phyloP scores from a whole-genome alignment of 2,797 vertebrate species.

The Phoxinus dragarum region DNA sequence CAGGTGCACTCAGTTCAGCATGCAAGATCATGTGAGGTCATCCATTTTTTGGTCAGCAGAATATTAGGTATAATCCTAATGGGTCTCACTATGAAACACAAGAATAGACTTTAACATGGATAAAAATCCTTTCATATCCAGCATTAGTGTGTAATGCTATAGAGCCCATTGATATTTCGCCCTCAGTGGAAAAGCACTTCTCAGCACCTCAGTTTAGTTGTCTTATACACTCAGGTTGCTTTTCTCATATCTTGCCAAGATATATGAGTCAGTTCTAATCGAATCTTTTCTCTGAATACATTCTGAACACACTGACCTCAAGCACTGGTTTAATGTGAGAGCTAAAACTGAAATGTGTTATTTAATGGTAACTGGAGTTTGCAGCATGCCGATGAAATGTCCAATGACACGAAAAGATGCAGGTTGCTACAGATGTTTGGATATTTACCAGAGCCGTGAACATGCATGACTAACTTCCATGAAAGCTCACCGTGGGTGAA shows the following conservation, averaged over 20 bases:
- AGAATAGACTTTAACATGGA: slow-evolving; percentile 16
- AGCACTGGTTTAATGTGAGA: background rate
- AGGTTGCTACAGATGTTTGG: slow-evolving; percentile 9
- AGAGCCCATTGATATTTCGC: slow-evolving; percentile 25
- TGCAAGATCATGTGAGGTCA: slow-evolving; percentile 13
- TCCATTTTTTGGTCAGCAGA: background rate
- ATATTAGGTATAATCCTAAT: slow-evolving; percentile 12
- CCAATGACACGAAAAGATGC: slow-evolving; percentile 16
- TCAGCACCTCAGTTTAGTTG: slow-evolving; percentile 7
- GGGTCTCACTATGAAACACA: slow-evolving; percentile 26
- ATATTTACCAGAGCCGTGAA: slow-evolving; percentile 25
- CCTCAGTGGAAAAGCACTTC: slow-evolving; percentile 47
- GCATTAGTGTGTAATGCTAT: slow-evolving; percentile 26
- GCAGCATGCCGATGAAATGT: slow-evolving; percentile 1
- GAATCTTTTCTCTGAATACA: slow-evolving; percentile 11
- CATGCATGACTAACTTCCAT: slow-evolving; percentile 10
- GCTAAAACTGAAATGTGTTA: slow-evolving; percentile 29
- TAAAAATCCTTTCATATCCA: background rate
- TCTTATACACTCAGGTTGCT: slow-evolving; percentile 6
- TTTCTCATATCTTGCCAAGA: slow-evolving; percentile 2
- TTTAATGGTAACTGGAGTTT: slow-evolving; percentile 26
- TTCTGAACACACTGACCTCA: slow-evolving; percentile 24
- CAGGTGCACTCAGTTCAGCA: background rate
- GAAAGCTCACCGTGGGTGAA: background rate
- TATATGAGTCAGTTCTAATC: slow-evolving; percentile 30